A percentile compares a stretch with the other conserved stretches of the same genome.
Evolutionary conservation across 2,797 vertebrate genomes (phyloP).

Genomic region (Hypotaenidia okinawae): DNA sequence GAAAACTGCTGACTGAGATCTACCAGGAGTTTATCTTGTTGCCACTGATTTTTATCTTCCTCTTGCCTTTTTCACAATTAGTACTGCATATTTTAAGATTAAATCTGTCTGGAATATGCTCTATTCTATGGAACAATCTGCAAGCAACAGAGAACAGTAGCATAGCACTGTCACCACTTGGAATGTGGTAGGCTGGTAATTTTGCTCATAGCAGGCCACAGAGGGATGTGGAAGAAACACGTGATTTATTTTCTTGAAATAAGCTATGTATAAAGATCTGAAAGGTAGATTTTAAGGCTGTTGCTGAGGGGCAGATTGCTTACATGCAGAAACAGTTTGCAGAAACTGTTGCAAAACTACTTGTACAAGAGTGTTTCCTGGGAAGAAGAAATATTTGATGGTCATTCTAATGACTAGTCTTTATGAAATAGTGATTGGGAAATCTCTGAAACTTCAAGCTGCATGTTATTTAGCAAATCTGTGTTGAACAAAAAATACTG

Average conservation of each 20-base stretch:
- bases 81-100: conserved; percentile 31
- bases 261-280: not conserved
- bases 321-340: not conserved
- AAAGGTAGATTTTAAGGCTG: not conserved
- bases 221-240: not conserved
- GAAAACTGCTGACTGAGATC: conserved; percentile 11
- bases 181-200: not conserved
- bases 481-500: not conserved
- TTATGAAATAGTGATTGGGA: not conserved
- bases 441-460: not conserved
- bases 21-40: conserved; percentile 15
- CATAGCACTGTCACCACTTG: not conserved
- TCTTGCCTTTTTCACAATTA: conserved; percentile 37
- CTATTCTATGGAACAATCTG: not conserved
- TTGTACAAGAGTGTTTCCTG: not conserved
- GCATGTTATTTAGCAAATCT: not conserved
- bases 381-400: not conserved
- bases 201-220: not conserved
- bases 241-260: not conserved
- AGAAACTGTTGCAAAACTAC: not conserved
- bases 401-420: not conserved
- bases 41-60: conserved; percentile 27
- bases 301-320: not conserved
- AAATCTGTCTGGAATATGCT: conserved; percentile 23
- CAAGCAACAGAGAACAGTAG: not conserved